Percentiles rank a stretch among this genome's conserved stretches.
Conservation (phyloP, 2,797 vertebrate genomes). For the Gallinago nigripennis region DNA sequence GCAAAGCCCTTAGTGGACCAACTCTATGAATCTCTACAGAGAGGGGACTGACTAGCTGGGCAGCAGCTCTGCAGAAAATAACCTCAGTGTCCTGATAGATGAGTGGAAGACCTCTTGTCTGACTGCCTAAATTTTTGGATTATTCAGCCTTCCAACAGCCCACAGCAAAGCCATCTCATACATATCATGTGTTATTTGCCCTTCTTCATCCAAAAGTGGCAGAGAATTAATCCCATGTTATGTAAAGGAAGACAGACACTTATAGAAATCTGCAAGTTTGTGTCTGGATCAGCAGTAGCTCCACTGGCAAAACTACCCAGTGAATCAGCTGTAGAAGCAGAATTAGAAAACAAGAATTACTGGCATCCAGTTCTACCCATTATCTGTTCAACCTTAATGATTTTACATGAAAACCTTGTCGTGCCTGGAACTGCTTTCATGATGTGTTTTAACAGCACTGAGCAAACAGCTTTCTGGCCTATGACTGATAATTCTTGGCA, state of each 20-base stretch:
- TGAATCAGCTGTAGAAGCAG: background rate
- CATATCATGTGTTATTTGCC: background rate
- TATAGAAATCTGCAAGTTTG: background rate
- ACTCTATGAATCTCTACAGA: background rate
- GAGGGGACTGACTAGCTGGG: background rate
- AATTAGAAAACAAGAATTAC: background rate
- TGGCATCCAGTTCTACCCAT: background rate
- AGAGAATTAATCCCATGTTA: background rate
- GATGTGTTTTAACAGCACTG: background rate
- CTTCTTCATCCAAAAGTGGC: background rate
- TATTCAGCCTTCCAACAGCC: background rate
- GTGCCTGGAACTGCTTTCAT: background rate
- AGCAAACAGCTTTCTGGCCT: background rate
- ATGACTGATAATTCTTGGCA: slow-evolving; percentile 1
- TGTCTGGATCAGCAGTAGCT: background rate
- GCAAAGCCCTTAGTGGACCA: background rate
- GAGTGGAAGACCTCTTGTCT: background rate
- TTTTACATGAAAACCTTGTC: background rate
- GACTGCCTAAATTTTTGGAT: background rate
- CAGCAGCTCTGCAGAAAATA: background rate
- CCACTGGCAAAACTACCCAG: background rate
- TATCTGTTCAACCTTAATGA: background rate
- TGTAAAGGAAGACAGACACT: background rate
- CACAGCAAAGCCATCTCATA: background rate
- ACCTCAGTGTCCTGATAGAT: background rate